Conservation (phyloP, 1,140 invertebrate genomes). For the Pantala flavescens region DNA sequence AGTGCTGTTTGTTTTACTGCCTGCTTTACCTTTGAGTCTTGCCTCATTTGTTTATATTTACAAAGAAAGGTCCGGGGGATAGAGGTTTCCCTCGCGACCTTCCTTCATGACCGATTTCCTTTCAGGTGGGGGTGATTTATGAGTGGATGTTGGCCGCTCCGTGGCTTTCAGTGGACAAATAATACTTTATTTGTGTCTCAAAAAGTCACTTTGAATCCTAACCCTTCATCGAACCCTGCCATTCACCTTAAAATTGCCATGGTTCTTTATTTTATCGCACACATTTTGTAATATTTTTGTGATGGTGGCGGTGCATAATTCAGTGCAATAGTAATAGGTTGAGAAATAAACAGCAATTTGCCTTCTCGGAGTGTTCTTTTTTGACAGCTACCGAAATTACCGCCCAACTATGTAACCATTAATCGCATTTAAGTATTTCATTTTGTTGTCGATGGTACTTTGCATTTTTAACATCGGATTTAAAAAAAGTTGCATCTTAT, state of each 20-base stretch:
- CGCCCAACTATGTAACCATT: too few species aligned
- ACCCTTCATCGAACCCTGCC: background rate
- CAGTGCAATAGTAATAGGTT: slow-evolving; percentile 1
- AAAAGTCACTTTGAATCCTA: background rate
- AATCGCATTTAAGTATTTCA: too few species aligned
- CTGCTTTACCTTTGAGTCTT: slow-evolving; percentile 9
- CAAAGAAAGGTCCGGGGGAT: background rate
- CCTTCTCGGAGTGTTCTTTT: background rate
- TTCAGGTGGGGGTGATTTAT: slow-evolving; percentile 4
- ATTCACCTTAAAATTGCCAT: background rate
- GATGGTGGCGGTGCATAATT: background rate
- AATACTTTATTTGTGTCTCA: background rate
- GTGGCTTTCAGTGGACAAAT: background rate
- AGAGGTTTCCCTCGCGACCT: background rate
- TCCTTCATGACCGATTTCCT: background rate
- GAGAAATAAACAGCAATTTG: slow-evolving; percentile 10
- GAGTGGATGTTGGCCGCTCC: background rate
- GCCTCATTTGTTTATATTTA: background rate
- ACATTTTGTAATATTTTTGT: slow-evolving; percentile 9
- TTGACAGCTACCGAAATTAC: background rate
- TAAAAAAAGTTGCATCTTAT: too few species aligned
- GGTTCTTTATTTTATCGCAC: background rate
- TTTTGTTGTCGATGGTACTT: too few species aligned
- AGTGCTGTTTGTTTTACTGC: slow-evolving; percentile 1
- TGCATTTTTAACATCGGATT: too few species aligned